Evolutionary conservation across 2,888 invertebrate species (phyloP).

Genomic region (Atethmia centrago): DNA sequence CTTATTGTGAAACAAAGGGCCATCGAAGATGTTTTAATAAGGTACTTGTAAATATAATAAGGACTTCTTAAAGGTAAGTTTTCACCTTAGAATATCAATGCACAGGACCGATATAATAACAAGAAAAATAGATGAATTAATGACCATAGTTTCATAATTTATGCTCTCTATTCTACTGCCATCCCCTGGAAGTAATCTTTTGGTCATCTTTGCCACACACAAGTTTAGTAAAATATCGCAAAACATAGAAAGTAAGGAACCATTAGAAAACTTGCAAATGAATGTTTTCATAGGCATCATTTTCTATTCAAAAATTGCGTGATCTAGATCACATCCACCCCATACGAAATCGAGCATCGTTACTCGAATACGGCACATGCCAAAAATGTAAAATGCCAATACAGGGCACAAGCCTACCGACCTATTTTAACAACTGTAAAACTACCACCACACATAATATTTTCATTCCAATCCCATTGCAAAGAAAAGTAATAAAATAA

Average conservation of each 20-base stretch:
- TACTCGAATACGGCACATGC: conserved; percentile 33
- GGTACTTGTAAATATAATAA: conserved; percentile 2
- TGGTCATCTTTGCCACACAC: too few species aligned
- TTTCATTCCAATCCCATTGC: conserved; percentile 13
- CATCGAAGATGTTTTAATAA: conserved; percentile 14
- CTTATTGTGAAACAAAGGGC: conserved; percentile 40
- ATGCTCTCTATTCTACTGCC: too few species aligned
- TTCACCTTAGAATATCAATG: neutral
- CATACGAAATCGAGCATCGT: neutral
- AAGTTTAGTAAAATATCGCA: too few species aligned
- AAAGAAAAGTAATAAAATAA: conserved; percentile 49
- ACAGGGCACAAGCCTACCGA: conserved; percentile 18
- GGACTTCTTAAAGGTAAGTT: neutral
- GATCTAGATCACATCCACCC: neutral
- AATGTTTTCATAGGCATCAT: too few species aligned
- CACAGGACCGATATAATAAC: neutral
- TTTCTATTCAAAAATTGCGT: too few species aligned
- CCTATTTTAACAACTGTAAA: conserved; percentile 22
- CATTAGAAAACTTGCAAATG: too few species aligned
- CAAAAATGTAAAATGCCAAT: conserved; percentile 42
- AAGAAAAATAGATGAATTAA: neutral
- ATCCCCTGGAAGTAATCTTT: too few species aligned
- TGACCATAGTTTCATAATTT: too few species aligned
- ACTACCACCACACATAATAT: conserved; percentile 18
- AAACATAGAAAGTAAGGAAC: too few species aligned